Evolutionary conservation across 2,888 invertebrate genomes (phyloP).

Genomic region (Neocrepidodera transversa): DNA sequence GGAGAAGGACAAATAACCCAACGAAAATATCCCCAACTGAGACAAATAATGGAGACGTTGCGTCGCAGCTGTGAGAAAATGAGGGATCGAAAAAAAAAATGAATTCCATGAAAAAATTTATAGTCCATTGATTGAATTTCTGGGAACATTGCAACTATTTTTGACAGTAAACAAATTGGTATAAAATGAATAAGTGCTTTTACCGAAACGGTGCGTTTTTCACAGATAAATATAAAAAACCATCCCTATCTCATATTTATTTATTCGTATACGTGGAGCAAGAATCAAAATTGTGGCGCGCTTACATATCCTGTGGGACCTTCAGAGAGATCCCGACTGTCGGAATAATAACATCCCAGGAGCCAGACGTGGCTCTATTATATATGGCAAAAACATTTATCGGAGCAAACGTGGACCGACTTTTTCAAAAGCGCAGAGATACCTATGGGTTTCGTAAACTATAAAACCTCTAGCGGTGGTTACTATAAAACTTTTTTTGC

Average conservation of each 20-base stretch:
- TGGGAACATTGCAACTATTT: background rate
- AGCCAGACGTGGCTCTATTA: conserved; percentile 4
- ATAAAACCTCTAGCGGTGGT: conserved; percentile 9
- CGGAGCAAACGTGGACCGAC: conserved; percentile 29
- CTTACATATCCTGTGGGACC: background rate
- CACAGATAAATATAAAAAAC: conserved; percentile 14
- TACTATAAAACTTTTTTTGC: conserved; percentile 17
- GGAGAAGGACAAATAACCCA: too few relatives aligned
- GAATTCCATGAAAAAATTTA: too few relatives aligned
- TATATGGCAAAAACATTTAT: conserved; percentile 36
- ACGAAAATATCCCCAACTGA: too few relatives aligned
- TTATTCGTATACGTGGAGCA: conserved; percentile 8
- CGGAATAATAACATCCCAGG: conserved; percentile 29
- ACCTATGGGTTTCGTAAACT: conserved; percentile 32
- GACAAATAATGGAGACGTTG: too few relatives aligned
- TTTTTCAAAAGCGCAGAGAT: conserved; percentile 14
- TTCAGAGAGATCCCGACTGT: conserved; percentile 13
- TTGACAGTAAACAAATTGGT: background rate
- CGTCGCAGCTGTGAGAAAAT: too few relatives aligned
- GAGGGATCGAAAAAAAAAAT: too few relatives aligned
- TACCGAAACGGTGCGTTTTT: conserved; percentile 8
- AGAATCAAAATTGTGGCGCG: conserved; percentile 14
- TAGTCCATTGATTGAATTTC: too few relatives aligned
- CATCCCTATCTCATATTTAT: conserved; percentile 9
- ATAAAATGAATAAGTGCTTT: conserved; percentile 12